phyloP scores from a whole-genome alignment of 2,113 vertebrate species.

The Epinephelus lanceolatus region DNA sequence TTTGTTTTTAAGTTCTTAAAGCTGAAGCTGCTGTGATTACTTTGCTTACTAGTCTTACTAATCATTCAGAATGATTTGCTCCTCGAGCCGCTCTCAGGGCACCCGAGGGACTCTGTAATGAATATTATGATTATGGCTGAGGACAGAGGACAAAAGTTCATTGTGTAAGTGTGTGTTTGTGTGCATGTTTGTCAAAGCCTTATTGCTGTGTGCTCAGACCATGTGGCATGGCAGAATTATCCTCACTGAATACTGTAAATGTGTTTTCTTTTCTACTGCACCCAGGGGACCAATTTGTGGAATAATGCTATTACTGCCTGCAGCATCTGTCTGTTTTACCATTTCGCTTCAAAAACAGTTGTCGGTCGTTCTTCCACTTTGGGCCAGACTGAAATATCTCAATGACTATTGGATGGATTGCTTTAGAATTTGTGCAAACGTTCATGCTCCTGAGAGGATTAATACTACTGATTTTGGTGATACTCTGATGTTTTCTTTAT shows the following conservation, averaged over 20 bases:
- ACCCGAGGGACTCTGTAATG: slow-evolving; percentile 40
- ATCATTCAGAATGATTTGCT: slow-evolving; percentile 43
- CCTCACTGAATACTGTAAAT: slow-evolving; percentile 38
- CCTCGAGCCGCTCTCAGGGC: slow-evolving; percentile 21
- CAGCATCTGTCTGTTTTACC: slow-evolving; percentile 10
- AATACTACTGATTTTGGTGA: background rate
- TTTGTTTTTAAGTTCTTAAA: slow-evolving; percentile 11
- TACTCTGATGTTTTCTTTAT: too few relatives aligned
- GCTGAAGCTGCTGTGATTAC: background rate
- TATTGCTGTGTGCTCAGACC: slow-evolving; percentile 34
- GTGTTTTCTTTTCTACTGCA: slow-evolving; percentile 35
- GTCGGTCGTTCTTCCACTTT: background rate
- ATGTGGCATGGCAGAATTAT: slow-evolving; percentile 36
- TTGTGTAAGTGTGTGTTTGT: slow-evolving; percentile 30
- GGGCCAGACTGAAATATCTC: background rate
- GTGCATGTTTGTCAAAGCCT: slow-evolving; percentile 23
- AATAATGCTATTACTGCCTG: slow-evolving; percentile 22
- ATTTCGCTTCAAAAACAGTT: slow-evolving; percentile 15
- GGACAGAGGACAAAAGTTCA: slow-evolving; percentile 60
- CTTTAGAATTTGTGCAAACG: too few relatives aligned
- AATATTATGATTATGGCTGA: slow-evolving; percentile 52
- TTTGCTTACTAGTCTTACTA: background rate
- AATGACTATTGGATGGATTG: too few relatives aligned
- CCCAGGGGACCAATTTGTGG: slow-evolving; percentile 44
- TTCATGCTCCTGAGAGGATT: background rate